A percentile compares a stretch with the other conserved stretches of the same genome.
phyloP scores from a whole-genome alignment of 2,888 invertebrate species.

The Cremastinae sp. region DNA sequence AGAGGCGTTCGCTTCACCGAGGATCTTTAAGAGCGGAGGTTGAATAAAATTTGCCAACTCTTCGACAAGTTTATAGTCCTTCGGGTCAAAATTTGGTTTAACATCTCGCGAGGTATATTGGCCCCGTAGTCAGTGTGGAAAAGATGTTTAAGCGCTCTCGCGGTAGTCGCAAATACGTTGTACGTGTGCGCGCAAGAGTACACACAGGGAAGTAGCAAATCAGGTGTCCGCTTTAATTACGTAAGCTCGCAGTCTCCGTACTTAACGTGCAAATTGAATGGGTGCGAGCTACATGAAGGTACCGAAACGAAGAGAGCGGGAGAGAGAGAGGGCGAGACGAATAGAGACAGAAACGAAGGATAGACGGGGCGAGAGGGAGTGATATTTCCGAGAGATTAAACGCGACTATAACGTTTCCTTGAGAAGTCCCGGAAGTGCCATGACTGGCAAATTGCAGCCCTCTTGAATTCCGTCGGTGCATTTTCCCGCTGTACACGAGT shows the following conservation, averaged over 20 bases:
- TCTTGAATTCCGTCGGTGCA: conserved; percentile 51
- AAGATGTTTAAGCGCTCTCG: background rate
- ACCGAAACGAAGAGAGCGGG: conserved; percentile 13
- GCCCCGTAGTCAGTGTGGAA: background rate
- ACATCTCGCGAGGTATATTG: conserved; percentile 24
- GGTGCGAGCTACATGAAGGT: conserved; percentile 21
- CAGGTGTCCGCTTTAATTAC: conserved; percentile 60
- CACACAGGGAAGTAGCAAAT: conserved; percentile 57
- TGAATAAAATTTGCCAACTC: conserved; percentile 4
- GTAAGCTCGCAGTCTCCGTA: conserved; percentile 57
- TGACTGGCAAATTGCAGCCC: conserved; percentile 61
- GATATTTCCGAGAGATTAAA: conserved; percentile 62
- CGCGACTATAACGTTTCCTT: conserved; percentile 61
- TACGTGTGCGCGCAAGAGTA: conserved; percentile 37
- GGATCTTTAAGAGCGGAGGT: too few relatives aligned
- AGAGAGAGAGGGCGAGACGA: conserved; percentile 15
- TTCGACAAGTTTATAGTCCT: conserved; percentile 3
- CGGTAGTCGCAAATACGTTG: conserved; percentile 24
- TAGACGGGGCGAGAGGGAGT: conserved; percentile 12
- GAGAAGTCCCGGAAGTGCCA: conserved; percentile 62
- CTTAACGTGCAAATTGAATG: conserved; percentile 59
- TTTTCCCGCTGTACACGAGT: conserved; percentile 36
- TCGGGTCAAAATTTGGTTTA: conserved; percentile 10
- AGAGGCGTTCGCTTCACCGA: too few relatives aligned
- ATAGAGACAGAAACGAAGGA: background rate